Percentiles rank a stretch among this genome's conserved stretches.
These are phyloP conservation scores for Morus bassanus DNA, from an alignment of 2,797 vertebrate species.

Conservation along the genomic window DNA sequence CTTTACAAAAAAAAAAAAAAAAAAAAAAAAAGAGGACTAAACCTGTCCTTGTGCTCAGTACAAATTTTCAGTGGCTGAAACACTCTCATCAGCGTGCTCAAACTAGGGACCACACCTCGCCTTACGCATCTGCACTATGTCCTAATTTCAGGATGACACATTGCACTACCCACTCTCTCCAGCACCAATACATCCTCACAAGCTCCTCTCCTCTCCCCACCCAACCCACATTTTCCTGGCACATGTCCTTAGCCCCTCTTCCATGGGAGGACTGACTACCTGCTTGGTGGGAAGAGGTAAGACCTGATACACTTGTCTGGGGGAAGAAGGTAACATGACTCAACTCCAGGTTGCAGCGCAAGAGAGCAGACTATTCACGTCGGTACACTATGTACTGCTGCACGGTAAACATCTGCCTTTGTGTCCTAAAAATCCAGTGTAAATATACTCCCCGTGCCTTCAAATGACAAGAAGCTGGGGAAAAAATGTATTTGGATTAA, in stretches of 20 bases:
- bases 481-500: neutral
- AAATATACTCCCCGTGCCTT: neutral
- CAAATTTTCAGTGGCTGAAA: neutral
- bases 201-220: neutral
- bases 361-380: neutral
- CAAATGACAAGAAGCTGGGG: neutral
- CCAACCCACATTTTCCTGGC: neutral
- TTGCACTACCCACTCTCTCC: neutral
- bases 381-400: neutral
- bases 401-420: neutral
- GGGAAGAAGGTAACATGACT: neutral
- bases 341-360: neutral
- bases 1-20: neutral
- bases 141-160: slow-evolving; percentile 15
- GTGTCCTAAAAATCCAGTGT: neutral
- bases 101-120: neutral
- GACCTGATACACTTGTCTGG: neutral
- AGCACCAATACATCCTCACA: neutral
- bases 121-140: neutral
- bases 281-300: neutral
- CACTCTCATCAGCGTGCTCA: rapidly evolving
- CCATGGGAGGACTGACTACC: neutral
- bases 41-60: neutral
- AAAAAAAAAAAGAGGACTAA: neutral
- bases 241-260: neutral